phyloP scores from a whole-genome alignment of 2,797 vertebrate species.

The Hylomyscus alleni region DNA sequence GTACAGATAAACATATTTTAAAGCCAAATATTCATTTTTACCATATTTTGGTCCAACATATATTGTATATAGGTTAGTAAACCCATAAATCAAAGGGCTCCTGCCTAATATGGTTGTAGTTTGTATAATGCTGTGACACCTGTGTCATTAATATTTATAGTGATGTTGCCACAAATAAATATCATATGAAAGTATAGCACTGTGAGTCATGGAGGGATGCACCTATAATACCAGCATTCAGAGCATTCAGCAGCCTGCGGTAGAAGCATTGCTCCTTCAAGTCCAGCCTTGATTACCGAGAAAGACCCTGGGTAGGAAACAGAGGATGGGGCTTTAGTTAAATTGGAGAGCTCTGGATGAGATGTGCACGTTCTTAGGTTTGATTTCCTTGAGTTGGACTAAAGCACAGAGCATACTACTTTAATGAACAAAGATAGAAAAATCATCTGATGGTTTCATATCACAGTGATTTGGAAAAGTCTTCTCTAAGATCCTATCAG shows the following conservation, averaged over 20 bases:
- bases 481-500: background rate
- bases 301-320: no score
- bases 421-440: background rate
- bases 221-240: background rate
- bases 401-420: background rate
- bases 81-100: background rate
- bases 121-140: background rate
- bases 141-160: background rate
- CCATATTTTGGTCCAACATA: background rate
- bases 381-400: background rate
- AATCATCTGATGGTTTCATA: background rate
- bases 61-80: background rate
- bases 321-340: background rate
- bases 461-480: background rate
- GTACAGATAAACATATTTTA: background rate
- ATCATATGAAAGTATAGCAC: no score
- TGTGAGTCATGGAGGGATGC: accelerated
- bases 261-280: background rate
- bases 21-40: background rate
- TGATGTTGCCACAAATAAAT: background rate
- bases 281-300: background rate
- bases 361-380: background rate
- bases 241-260: background rate
- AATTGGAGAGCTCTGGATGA: background rate
- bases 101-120: background rate